Conservation (phyloP, 2,113 vertebrate species). For the Leptocoma aspasia region DNA sequence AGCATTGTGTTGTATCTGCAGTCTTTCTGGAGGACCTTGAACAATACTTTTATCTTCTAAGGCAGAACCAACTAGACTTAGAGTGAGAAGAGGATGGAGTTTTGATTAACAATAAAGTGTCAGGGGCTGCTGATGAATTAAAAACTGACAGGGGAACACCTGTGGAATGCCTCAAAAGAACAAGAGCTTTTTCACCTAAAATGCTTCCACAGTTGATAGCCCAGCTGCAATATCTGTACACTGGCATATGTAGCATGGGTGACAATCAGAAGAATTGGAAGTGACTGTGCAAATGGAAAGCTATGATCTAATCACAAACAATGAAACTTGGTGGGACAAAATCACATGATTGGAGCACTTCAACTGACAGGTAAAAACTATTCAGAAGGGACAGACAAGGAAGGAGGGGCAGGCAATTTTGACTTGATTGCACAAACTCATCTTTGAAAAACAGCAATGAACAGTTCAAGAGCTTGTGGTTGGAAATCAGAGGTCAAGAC, state of each 20-base stretch:
- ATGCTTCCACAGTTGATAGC: accelerated
- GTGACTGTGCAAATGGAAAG: neutral
- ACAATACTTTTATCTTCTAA: neutral
- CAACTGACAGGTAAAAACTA: neutral
- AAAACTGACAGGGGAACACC: neutral
- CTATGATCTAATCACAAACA: neutral
- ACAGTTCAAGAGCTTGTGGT: neutral
- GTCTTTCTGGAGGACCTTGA: neutral
- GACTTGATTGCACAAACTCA: neutral
- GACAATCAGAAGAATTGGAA: neutral
- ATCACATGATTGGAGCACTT: neutral
- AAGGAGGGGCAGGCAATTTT: neutral
- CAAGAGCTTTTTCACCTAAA: neutral
- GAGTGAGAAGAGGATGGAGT: neutral
- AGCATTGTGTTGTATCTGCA: neutral
- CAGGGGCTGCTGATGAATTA: neutral
- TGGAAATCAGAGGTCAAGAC: neutral
- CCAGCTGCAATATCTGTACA: neutral
- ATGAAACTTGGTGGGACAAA: neutral
- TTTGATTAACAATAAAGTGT: neutral
- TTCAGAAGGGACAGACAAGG: neutral
- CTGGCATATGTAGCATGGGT: neutral
- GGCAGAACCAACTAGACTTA: neutral
- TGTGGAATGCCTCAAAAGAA: neutral
- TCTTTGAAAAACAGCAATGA: neutral